phyloP scores from a whole-genome alignment of 1,140 invertebrate genomes.

The Drosophila kanapiae region DNA sequence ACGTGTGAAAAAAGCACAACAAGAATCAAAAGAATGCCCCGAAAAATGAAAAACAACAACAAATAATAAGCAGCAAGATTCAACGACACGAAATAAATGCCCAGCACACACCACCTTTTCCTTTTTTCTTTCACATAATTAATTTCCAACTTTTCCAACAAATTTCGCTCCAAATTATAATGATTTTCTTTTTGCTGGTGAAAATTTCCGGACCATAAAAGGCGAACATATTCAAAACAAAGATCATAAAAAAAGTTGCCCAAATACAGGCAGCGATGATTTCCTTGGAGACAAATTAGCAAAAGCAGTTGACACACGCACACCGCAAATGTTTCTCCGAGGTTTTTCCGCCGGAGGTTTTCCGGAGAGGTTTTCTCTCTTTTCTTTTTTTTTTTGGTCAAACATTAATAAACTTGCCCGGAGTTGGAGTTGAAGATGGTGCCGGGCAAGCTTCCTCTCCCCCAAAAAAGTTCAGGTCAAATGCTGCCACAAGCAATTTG shows the following conservation, averaged over 20 bases:
- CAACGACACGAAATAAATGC: conserved; percentile 34
- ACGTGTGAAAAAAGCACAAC: no score
- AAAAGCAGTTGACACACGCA: conserved; percentile 62
- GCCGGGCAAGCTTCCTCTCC: background rate
- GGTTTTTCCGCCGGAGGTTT: conserved; percentile 18
- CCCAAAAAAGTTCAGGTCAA: conserved; percentile 42
- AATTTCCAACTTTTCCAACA: conserved; percentile 39
- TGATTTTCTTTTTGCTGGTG: conserved; percentile 20
- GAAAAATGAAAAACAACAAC: background rate
- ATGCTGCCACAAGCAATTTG: conserved; percentile 58
- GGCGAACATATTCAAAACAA: conserved; percentile 69
- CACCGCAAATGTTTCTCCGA: conserved; percentile 28
- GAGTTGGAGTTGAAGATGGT: background rate
- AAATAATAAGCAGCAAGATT: conserved; percentile 7
- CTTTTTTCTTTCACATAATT: conserved; percentile 33
- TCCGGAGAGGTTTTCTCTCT: background rate
- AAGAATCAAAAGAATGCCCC: background rate
- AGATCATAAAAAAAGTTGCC: conserved; percentile 52
- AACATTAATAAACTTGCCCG: conserved; percentile 69
- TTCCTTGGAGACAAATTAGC: conserved; percentile 81
- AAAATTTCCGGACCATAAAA: conserved; percentile 38
- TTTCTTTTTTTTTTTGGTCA: conserved; percentile 16
- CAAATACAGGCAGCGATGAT: conserved; percentile 58
- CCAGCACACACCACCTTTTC: background rate
- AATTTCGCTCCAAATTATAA: conserved; percentile 34